A percentile compares a stretch with the other conserved stretches of the same genome.
Evolutionary conservation across 2,888 invertebrate genomes (phyloP).

Genomic region (Muscina levida): DNA sequence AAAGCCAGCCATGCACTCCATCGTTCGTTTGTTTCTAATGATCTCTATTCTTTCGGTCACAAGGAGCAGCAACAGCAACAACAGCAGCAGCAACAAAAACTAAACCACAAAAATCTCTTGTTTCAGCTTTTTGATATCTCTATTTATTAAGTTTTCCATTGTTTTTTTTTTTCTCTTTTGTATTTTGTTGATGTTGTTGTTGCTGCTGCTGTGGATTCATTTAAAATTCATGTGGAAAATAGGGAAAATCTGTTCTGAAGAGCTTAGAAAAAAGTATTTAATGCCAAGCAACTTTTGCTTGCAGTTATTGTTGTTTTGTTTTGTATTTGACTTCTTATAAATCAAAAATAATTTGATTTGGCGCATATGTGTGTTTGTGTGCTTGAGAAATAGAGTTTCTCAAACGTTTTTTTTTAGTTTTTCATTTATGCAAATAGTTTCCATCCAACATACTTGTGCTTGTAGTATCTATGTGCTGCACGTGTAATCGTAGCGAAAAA

Average conservation of each 20-base stretch:
- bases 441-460: not conserved
- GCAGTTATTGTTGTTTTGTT: not conserved
- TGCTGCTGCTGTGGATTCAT: not conserved
- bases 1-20: slow-evolving; percentile 40
- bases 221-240: slow-evolving; percentile 41
- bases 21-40: slow-evolving; percentile 31
- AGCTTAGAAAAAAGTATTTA: slow-evolving; percentile 25
- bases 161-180: slow-evolving; percentile 16
- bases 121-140: slow-evolving; percentile 55
- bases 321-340: slow-evolving; percentile 35
- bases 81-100: slow-evolving; percentile 4
- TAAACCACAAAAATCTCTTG: slow-evolving; percentile 50
- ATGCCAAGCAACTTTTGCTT: slow-evolving; percentile 18
- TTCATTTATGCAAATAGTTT: not conserved
- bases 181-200: not conserved
- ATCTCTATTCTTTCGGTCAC: not conserved
- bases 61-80: slow-evolving; percentile 1
- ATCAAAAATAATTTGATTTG: slow-evolving; percentile 59
- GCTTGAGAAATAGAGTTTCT: not conserved
- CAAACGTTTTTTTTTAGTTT: not conserved
- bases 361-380: not conserved
- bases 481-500: not conserved
- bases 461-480: not conserved
- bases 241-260: slow-evolving; percentile 44
- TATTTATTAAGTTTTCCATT: slow-evolving; percentile 39